Percentiles rank a stretch among this genome's conserved stretches.
Evolutionary conservation across 1,140 invertebrate species (phyloP).

Genomic region (Physella acuta): DNA sequence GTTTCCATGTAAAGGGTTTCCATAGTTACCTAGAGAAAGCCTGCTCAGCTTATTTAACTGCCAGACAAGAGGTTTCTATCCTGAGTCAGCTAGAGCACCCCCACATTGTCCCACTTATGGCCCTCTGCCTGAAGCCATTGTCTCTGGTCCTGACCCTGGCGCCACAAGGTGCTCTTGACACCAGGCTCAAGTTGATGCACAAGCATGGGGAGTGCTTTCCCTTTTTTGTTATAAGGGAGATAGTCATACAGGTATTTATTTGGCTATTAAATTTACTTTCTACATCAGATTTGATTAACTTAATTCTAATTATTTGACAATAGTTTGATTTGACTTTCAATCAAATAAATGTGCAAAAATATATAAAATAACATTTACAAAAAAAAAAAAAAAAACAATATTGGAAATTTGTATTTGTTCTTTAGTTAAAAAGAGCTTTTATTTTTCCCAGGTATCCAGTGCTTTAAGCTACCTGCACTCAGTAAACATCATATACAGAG

Average conservation of each 20-base stretch:
- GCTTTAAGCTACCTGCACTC: conserved; percentile 95
- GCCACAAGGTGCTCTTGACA: conserved; percentile 85
- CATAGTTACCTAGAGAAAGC: conserved; percentile 64
- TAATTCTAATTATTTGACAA: no score
- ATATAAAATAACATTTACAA: no score
- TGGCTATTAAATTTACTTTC: no score
- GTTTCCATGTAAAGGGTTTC: no score
- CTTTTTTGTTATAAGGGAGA: conserved; percentile 77
- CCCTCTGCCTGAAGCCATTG: conserved; percentile 74
- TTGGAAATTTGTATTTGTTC: no score
- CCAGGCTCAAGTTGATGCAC: conserved; percentile 78
- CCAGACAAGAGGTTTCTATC: conserved; percentile 90
- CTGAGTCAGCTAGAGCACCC: conserved; percentile 81
- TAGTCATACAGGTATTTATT: conserved; percentile 75
- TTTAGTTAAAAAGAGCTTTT: no score
- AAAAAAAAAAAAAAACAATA: no score
- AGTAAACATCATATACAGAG: conserved; percentile 89
- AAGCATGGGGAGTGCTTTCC: conserved; percentile 80
- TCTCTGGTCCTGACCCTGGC: conserved; percentile 88
- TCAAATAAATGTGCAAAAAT: no score
- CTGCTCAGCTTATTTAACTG: conserved; percentile 92
- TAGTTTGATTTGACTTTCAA: no score
- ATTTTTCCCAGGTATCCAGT: conserved; percentile 72
- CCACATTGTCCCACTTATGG: conserved; percentile 89
- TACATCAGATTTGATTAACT: no score